Percentiles rank a stretch among this genome's conserved stretches.
Conservation (phyloP, 2,113 vertebrate genomes). For the Psilopsiagon aurifrons region DNA sequence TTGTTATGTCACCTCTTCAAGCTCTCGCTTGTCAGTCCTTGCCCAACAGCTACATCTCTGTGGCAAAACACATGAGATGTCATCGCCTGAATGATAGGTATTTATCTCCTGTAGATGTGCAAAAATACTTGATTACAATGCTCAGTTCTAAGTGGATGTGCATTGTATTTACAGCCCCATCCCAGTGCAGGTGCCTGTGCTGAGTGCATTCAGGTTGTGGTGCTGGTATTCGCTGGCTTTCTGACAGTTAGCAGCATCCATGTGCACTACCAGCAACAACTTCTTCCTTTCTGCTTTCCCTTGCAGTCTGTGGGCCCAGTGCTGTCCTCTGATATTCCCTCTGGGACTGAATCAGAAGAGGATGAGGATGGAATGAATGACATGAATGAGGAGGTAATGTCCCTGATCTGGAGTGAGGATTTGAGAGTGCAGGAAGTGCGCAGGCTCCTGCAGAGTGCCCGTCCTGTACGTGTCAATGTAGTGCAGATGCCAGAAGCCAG, state of each 20-base stretch:
- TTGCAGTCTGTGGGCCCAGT: conserved; percentile 82
- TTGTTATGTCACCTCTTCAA: neutral
- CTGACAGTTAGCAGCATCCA: neutral
- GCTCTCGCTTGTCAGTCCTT: neutral
- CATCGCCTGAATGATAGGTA: neutral
- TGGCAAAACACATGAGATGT: neutral
- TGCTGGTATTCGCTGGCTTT: neutral
- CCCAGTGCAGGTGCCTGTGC: neutral
- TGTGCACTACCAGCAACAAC: rapidly evolving
- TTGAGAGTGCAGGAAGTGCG: conserved; percentile 92
- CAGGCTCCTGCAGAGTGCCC: conserved; percentile 93
- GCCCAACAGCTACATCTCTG: neutral
- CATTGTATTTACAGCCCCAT: neutral
- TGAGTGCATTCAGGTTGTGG: neutral
- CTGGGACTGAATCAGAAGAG: conserved; percentile 87
- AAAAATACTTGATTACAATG: neutral
- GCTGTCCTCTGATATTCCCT: conserved; percentile 84
- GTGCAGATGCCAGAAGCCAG: conserved; percentile 94
- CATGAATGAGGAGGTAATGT: conserved; percentile 92
- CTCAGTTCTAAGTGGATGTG: neutral
- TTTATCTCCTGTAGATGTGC: neutral
- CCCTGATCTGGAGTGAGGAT: conserved; percentile 95
- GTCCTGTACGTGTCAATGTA: conserved; percentile 91
- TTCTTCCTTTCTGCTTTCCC: neutral
- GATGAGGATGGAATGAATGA: conserved; percentile 98